Conservation (phyloP, 1,140 invertebrate genomes). For the Colletes latitarsis region DNA sequence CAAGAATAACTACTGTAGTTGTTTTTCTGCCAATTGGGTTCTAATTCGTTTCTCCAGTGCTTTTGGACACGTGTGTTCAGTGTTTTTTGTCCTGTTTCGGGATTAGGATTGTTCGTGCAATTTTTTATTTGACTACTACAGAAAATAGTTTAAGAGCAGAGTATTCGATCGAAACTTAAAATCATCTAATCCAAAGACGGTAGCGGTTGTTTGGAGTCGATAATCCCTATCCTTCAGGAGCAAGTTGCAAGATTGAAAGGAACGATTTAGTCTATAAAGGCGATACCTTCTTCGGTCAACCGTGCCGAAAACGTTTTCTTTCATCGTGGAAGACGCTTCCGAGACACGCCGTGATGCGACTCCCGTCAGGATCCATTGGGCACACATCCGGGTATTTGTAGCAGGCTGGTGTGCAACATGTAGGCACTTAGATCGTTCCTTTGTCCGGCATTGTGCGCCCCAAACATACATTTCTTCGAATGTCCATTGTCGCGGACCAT, state of each 20-base stretch:
- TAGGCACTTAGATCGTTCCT: slow-evolving; percentile 65
- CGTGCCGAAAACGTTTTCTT: slow-evolving; percentile 24
- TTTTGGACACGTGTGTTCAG: no score
- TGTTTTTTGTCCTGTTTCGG: no score
- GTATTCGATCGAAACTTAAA: background rate
- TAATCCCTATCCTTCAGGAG: background rate
- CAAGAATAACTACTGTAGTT: no score
- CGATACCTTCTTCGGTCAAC: slow-evolving; percentile 18
- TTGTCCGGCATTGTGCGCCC: slow-evolving; percentile 52
- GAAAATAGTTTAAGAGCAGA: no score
- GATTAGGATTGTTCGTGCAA: no score
- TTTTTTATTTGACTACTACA: no score
- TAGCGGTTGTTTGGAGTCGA: background rate
- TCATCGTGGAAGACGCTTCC: slow-evolving; percentile 32
- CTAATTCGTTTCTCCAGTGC: no score
- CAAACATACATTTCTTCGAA: slow-evolving; percentile 63
- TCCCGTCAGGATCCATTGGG: slow-evolving; percentile 52
- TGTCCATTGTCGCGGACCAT: slow-evolving; percentile 55
- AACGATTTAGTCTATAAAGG: slow-evolving; percentile 17
- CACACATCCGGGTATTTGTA: slow-evolving; percentile 67
- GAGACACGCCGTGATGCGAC: slow-evolving; percentile 32
- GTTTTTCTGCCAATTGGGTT: no score
- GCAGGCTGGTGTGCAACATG: slow-evolving; percentile 56
- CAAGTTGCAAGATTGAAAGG: background rate
- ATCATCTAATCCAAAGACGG: background rate